Percentiles rank a stretch among this genome's conserved stretches.
Conservation (phyloP, 2,797 vertebrate species). For the Lacerta agilis region DNA sequence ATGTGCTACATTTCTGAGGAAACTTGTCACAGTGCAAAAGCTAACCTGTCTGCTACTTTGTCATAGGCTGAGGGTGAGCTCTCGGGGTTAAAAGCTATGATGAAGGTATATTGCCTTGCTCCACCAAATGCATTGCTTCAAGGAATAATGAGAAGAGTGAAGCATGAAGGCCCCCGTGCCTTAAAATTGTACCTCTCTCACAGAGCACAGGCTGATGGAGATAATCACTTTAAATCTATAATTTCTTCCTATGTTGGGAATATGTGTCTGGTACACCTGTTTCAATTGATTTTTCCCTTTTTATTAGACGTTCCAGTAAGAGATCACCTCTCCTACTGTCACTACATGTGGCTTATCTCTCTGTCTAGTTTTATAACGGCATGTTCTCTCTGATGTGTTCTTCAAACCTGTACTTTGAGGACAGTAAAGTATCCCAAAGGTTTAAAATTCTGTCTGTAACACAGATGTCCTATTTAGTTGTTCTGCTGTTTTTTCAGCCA, state of each 20-base stretch:
- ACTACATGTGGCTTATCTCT: slow-evolving; percentile 7
- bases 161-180: slow-evolving; percentile 3
- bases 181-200: slow-evolving; percentile 21
- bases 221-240: slow-evolving; percentile 27
- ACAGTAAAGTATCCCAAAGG: neutral
- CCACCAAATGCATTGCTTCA: slow-evolving; percentile 7
- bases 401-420: slow-evolving; percentile 17
- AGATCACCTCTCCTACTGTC: slow-evolving; percentile 3
- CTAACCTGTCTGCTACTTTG: neutral
- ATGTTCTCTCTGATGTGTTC: neutral
- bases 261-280: slow-evolving; percentile 25
- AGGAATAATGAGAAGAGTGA: slow-evolving; percentile 25
- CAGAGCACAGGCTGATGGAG: neutral
- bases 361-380: slow-evolving; percentile 23
- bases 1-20: slow-evolving; percentile 1
- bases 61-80: neutral
- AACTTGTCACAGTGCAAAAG: neutral
- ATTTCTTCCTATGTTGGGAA: slow-evolving; percentile 29
- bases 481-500: neutral
- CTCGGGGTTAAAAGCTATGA: slow-evolving; percentile 9
- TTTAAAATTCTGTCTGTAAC: neutral
- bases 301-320: slow-evolving; percentile 17
- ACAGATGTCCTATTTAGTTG: neutral
- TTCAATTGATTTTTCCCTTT: slow-evolving; percentile 28
- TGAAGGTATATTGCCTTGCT: slow-evolving; percentile 23